Conservation (phyloP, 2,888 invertebrate genomes). For the Clanis bilineata region DNA sequence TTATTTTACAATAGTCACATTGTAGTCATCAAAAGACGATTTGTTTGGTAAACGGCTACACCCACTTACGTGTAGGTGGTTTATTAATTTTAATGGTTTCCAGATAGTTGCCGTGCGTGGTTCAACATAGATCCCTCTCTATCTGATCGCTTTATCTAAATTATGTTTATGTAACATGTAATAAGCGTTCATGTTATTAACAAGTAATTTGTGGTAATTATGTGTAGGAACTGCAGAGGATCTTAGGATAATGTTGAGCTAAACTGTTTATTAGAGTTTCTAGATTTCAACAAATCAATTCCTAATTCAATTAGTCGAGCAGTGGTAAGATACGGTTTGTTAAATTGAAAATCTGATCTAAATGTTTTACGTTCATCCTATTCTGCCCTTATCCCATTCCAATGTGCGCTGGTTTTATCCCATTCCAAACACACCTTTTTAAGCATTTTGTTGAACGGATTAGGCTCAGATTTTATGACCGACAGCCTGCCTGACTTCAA, state of each 20-base stretch:
- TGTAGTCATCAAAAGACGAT: conserved; percentile 26
- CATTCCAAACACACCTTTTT: too few relatives aligned
- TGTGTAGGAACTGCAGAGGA: neutral
- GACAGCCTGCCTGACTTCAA: too few relatives aligned
- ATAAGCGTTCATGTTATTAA: neutral
- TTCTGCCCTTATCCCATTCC: too few relatives aligned
- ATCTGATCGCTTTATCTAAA: neutral
- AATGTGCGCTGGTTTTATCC: too few relatives aligned
- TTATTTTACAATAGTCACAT: conserved; percentile 23
- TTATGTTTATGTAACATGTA: conserved; percentile 7
- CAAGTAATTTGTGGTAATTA: conserved; percentile 1
- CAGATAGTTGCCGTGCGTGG: neutral
- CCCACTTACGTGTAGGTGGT: conserved; percentile 12
- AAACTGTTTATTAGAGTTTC: neutral
- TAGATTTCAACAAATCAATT: neutral
- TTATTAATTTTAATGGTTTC: conserved; percentile 16
- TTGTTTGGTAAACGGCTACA: conserved; percentile 21
- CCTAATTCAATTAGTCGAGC: neutral
- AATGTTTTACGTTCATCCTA: too few relatives aligned
- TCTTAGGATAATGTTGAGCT: neutral
- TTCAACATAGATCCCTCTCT: conserved; percentile 1
- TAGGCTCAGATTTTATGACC: too few relatives aligned
- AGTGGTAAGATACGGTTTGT: too few relatives aligned
- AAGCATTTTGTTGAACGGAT: too few relatives aligned
- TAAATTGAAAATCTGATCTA: too few relatives aligned